These are phyloP conservation scores for Ceyx margarethae DNA, from an alignment of 2,113 vertebrate genomes.

Conservation along the genomic window DNA sequence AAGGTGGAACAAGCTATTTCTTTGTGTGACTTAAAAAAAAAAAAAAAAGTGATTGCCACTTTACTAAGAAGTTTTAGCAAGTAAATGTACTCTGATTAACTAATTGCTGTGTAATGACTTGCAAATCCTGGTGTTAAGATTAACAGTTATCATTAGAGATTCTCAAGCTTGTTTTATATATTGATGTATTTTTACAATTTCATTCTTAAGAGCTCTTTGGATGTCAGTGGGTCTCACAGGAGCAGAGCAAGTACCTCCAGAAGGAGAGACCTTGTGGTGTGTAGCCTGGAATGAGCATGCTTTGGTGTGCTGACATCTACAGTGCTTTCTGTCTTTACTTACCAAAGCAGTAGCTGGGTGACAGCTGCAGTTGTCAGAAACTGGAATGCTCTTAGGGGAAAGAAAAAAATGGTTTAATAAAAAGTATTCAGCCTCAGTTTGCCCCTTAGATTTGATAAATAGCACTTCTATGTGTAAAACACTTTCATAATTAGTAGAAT, in stretches of 20 bases:
- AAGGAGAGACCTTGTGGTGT: conserved; percentile 83
- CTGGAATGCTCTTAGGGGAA: neutral
- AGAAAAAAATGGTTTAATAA: neutral
- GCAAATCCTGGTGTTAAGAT: neutral
- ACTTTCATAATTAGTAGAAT: neutral
- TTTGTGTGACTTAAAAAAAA: neutral
- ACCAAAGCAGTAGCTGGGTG: neutral
- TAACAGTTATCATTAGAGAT: neutral
- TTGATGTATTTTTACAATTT: conserved; percentile 48
- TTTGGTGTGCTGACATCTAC: neutral
- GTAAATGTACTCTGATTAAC: neutral
- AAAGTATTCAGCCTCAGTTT: neutral
- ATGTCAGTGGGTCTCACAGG: conserved; percentile 72
- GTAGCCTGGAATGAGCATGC: conserved; percentile 58
- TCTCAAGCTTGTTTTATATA: neutral
- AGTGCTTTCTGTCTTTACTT: neutral
- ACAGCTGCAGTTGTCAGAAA: neutral
- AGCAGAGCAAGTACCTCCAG: conserved; percentile 75
- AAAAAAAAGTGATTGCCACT: neutral
- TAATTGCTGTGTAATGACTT: neutral
- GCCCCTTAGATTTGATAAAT: neutral
- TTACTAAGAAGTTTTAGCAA: neutral
- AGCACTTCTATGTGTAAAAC: neutral
- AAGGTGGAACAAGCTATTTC: neutral
- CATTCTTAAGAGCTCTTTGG: conserved; percentile 78